Conservation (phyloP, 2,888 invertebrate genomes). For the Siphlonurus alternatus region DNA sequence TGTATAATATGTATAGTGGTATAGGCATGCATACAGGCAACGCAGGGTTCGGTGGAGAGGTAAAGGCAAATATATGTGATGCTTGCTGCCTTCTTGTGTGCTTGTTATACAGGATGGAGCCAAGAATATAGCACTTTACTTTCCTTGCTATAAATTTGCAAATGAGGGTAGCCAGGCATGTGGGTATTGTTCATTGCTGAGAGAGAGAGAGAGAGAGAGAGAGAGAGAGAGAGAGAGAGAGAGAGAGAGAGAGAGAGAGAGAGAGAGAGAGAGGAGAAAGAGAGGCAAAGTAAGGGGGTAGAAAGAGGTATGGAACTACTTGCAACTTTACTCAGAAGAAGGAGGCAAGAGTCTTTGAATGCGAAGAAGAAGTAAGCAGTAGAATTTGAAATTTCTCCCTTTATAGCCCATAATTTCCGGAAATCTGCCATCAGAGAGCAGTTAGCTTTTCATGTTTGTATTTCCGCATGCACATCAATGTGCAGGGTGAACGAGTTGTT, state of each 20-base stretch:
- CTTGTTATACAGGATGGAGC: not conserved
- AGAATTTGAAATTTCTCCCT: constrained; percentile 13
- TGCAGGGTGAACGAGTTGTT: constrained; percentile 3
- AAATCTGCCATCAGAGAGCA: constrained; percentile 15
- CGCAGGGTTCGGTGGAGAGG: not conserved
- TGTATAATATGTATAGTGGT: not conserved
- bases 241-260: not conserved
- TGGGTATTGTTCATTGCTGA: constrained; percentile 3
- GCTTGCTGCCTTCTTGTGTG: not conserved
- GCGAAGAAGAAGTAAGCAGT: constrained; percentile 6
- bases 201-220: not conserved
- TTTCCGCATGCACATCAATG: constrained; percentile 12
- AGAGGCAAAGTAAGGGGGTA: constrained; percentile 2
- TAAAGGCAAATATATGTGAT: not conserved
- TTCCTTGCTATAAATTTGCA: constrained; percentile 2
- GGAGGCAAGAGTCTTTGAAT: not conserved
- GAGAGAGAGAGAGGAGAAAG: not conserved
- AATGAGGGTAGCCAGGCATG: not conserved
- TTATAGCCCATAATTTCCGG: constrained; percentile 15
- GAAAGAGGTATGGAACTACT: not conserved
- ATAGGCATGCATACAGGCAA: not conserved
- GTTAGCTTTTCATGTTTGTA: constrained; percentile 12
- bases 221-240: not conserved
- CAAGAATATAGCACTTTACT: not conserved
- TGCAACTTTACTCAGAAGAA: not conserved